Percentiles rank a stretch among this genome's conserved stretches.
Evolutionary conservation across 2,113 vertebrate genomes (phyloP).

Genomic region (Serilophus lunatus): DNA sequence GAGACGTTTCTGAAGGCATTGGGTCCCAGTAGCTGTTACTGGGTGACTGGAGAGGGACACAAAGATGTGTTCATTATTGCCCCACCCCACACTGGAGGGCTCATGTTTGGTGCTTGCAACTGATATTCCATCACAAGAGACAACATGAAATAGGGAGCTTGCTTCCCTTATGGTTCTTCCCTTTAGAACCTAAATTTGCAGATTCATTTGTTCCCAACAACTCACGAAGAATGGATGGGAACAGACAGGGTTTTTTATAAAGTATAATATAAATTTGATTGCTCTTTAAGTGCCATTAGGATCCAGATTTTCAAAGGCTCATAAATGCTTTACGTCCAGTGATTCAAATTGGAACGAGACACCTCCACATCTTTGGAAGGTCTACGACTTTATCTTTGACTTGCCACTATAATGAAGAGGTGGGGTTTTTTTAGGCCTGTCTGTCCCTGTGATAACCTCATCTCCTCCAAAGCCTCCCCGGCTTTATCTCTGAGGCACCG

Average conservation of each 20-base stretch:
- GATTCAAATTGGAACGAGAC: background rate
- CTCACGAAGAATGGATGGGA: background rate
- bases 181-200: background rate
- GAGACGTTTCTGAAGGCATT: background rate
- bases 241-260: background rate
- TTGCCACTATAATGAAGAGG: background rate
- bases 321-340: background rate
- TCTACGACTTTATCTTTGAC: background rate
- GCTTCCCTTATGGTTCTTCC: background rate
- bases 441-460: background rate
- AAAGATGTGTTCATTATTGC: background rate
- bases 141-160: background rate
- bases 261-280: background rate
- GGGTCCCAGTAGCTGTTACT: background rate
- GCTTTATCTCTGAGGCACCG: constrained; percentile 38
- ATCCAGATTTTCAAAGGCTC: background rate
- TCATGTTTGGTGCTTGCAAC: background rate
- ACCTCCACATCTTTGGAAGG: background rate
- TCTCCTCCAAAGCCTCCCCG: background rate
- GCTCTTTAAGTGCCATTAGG: background rate
- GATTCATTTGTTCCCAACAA: background rate
- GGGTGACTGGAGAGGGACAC: background rate
- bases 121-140: background rate
- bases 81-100: background rate
- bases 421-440: background rate